A percentile compares a stretch with the other conserved stretches of the same genome.
Evolutionary conservation across 2,797 vertebrate genomes (phyloP).

Genomic region (Yasuhikotakia modesta): DNA sequence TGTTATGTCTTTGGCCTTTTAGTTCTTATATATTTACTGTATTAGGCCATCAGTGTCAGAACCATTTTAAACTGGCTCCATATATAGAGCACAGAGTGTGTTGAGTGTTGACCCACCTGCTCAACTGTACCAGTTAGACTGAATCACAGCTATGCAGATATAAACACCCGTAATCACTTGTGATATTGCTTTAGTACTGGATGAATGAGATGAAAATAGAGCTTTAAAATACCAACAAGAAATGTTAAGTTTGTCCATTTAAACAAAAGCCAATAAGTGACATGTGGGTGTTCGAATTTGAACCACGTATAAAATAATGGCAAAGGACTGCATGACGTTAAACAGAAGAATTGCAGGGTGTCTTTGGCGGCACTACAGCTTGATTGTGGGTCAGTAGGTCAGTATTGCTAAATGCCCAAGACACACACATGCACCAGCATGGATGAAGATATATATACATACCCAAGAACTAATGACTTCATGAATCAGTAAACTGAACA

Average conservation of each 20-base stretch:
- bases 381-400: background rate
- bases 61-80: constrained; percentile 39
- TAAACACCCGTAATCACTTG: background rate
- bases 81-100: constrained; percentile 14
- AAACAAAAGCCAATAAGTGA: background rate
- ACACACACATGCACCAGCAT: too few species aligned
- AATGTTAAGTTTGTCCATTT: background rate
- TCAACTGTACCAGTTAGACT: background rate
- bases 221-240: background rate
- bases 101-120: constrained; percentile 29
- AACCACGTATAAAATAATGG: background rate
- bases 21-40: constrained; percentile 31
- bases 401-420: background rate
- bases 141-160: background rate
- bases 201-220: background rate
- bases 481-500: too few species aligned
- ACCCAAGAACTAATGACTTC: too few species aligned
- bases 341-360: background rate
- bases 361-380: background rate
- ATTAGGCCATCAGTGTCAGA: constrained; percentile 50
- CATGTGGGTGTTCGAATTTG: background rate
- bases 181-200: background rate
- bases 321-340: background rate
- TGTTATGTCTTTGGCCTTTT: constrained; percentile 52
- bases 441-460: too few species aligned